Conservation (phyloP, 2,113 vertebrate genomes). For the Pseudonaja textilis region DNA sequence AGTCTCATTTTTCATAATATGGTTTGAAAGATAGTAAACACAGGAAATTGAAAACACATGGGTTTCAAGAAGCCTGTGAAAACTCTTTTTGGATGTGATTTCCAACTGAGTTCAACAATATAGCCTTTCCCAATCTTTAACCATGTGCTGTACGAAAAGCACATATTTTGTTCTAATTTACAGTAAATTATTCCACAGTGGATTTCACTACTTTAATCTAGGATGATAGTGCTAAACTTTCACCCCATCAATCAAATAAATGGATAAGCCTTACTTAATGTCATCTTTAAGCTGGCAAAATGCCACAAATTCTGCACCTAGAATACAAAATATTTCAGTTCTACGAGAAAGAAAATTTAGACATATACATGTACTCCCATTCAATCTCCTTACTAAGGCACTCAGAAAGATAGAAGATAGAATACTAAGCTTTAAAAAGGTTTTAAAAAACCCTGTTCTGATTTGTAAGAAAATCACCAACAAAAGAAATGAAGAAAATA, state of each 20-base stretch:
- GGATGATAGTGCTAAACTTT: slow-evolving; percentile 37
- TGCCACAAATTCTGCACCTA: slow-evolving; percentile 43
- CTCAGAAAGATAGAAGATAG: slow-evolving; percentile 6
- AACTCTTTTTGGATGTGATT: neutral
- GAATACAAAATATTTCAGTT: slow-evolving; percentile 20
- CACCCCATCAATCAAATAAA: slow-evolving; percentile 42
- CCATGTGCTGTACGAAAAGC: neutral
- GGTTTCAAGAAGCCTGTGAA: neutral
- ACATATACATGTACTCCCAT: neutral
- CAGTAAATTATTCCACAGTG: slow-evolving; percentile 17
- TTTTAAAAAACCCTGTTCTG: slow-evolving; percentile 19
- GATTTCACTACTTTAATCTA: slow-evolving; percentile 52
- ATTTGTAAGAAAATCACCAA: slow-evolving; percentile 40
- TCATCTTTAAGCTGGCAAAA: slow-evolving; percentile 6
- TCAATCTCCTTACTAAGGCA: neutral
- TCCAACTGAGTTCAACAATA: neutral
- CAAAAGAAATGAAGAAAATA: slow-evolving; percentile 30
- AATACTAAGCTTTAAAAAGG: slow-evolving; percentile 24
- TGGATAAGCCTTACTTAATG: slow-evolving; percentile 27
- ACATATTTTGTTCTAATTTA: neutral
- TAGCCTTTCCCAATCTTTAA: neutral
- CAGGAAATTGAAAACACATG: neutral
- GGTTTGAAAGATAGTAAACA: neutral
- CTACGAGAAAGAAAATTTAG: slow-evolving; percentile 30
- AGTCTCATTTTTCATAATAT: neutral